phyloP scores from a whole-genome alignment of 2,797 vertebrate genomes.

The Odontamblyopus rebecca region DNA sequence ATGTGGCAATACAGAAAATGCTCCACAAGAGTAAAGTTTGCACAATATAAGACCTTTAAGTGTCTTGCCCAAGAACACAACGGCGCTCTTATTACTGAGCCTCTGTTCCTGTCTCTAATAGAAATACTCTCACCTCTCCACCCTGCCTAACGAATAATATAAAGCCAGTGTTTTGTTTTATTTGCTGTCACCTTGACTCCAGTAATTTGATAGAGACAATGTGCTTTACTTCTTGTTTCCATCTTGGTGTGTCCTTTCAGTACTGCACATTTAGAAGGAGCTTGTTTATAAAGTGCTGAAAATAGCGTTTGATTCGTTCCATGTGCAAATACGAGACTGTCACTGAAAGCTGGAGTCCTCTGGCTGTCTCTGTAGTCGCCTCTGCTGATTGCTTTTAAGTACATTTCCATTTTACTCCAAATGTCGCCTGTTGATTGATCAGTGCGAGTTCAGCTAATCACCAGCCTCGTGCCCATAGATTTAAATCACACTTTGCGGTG shows the following conservation, averaged over 20 bases:
- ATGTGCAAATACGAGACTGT: slow-evolving; percentile 38
- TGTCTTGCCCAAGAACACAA: background rate
- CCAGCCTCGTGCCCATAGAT: background rate
- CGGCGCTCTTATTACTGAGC: background rate
- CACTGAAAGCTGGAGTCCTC: slow-evolving; percentile 32
- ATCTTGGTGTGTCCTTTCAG: slow-evolving; percentile 32
- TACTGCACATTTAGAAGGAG: slow-evolving; percentile 34
- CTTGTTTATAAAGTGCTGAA: slow-evolving; percentile 51
- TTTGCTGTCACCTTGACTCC: slow-evolving; percentile 15
- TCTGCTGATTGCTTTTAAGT: slow-evolving; percentile 18
- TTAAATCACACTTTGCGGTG: background rate
- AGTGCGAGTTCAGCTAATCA: slow-evolving; percentile 11
- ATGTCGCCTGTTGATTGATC: slow-evolving; percentile 22
- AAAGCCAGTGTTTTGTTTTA: background rate
- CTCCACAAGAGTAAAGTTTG: too few relatives aligned
- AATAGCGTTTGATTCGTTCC: slow-evolving; percentile 52
- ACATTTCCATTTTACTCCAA: slow-evolving; percentile 28
- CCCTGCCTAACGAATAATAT: background rate
- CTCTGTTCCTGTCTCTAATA: background rate
- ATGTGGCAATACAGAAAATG: too few relatives aligned
- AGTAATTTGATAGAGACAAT: slow-evolving; percentile 15
- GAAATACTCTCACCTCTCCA: background rate
- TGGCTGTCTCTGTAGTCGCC: slow-evolving; percentile 14
- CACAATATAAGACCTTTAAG: too few relatives aligned
- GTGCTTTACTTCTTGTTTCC: slow-evolving; percentile 36